Conservation (phyloP, 2,113 vertebrate species). For the Myiagra hebetior region DNA sequence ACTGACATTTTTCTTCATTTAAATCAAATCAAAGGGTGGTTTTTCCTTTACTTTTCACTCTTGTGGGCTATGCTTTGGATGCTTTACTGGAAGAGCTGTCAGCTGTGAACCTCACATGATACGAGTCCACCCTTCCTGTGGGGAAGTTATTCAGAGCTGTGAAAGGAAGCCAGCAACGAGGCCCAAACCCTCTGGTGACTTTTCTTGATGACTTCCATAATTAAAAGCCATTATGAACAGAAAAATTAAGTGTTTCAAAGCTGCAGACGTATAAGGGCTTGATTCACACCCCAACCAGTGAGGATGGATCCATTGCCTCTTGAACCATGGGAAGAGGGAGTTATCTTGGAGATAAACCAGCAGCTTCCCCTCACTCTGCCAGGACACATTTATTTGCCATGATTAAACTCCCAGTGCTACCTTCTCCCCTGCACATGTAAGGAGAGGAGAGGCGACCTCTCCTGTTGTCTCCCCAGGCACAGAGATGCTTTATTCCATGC, state of each 20-base stretch:
- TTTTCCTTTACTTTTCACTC: slow-evolving; percentile 34
- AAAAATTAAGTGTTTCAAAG: slow-evolving; percentile 51
- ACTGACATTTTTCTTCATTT: slow-evolving; percentile 22
- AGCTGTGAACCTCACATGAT: slow-evolving; percentile 53
- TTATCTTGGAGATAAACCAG: not conserved
- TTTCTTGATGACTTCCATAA: slow-evolving; percentile 59
- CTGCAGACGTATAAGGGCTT: not conserved
- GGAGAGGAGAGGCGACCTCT: not conserved
- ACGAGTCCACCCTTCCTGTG: slow-evolving; percentile 54
- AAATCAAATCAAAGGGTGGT: slow-evolving; percentile 11
- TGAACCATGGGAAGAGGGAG: not conserved
- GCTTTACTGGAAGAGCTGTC: slow-evolving; percentile 58
- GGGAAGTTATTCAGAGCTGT: slow-evolving; percentile 64
- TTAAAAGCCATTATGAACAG: slow-evolving; percentile 52
- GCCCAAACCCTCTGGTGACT: slow-evolving; percentile 46
- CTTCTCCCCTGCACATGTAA: not conserved
- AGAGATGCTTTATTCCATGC: not conserved
- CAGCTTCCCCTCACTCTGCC: not conserved
- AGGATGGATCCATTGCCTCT: not conserved
- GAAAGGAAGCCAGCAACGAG: slow-evolving; percentile 61
- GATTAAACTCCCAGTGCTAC: not conserved
- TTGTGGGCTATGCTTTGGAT: not conserved
- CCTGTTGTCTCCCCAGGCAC: not conserved
- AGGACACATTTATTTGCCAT: not conserved
- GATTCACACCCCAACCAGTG: slow-evolving; percentile 46